Evolutionary conservation across 1,140 invertebrate genomes (phyloP).

Genomic region (Eulimnadia texana): DNA sequence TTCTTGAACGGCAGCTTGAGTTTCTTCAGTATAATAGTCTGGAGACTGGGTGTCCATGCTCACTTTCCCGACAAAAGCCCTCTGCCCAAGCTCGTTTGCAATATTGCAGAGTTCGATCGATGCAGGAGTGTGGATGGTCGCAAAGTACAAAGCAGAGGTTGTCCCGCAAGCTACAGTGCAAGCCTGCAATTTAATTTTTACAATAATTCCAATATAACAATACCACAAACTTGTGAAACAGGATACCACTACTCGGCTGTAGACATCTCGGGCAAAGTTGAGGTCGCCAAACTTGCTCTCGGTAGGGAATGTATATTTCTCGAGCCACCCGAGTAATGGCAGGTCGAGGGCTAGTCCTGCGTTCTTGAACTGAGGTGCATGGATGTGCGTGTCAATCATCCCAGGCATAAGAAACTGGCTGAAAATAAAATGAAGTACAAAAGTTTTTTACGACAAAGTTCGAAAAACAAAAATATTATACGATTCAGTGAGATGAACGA

Average conservation of each 20-base stretch:
- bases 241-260: constrained; percentile 64
- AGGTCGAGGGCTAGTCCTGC: constrained; percentile 63
- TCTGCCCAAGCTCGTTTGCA: constrained; percentile 48
- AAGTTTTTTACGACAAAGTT: neutral
- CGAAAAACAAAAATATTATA: constrained; percentile 13
- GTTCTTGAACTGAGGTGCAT: constrained; percentile 76
- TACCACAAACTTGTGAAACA: too few relatives aligned
- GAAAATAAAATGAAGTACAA: constrained; percentile 13
- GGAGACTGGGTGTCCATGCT: constrained; percentile 58
- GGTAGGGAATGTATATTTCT: constrained; percentile 70
- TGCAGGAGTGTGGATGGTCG: constrained; percentile 58
- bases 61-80: constrained; percentile 77
- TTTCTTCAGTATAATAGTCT: constrained; percentile 41
- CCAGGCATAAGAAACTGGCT: constrained; percentile 69
- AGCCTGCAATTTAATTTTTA: constrained; percentile 35
- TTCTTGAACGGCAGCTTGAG: constrained; percentile 37
- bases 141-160: constrained; percentile 78
- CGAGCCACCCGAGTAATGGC: constrained; percentile 65
- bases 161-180: constrained; percentile 58
- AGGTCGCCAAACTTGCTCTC: constrained; percentile 55
- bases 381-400: constrained; percentile 75
- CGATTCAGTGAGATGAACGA: constrained; percentile 31
- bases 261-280: constrained; percentile 52
- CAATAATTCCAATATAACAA: too few relatives aligned
- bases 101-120: constrained; percentile 51